phyloP scores from a whole-genome alignment of 1,140 invertebrate species.

The Cheumatopsyche charites region DNA sequence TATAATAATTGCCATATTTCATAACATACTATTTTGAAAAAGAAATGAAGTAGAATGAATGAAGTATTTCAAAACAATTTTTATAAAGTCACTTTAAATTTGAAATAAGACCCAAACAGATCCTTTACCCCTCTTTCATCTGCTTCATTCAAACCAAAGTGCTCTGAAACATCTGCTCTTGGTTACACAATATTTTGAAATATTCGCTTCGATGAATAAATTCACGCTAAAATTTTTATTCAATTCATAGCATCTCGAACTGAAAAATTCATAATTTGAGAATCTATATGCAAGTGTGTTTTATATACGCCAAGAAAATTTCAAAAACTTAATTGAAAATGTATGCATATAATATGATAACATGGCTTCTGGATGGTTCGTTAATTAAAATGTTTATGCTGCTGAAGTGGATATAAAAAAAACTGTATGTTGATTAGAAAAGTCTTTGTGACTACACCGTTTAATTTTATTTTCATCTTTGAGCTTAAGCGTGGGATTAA shows the following conservation, averaged over 20 bases:
- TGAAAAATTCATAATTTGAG: too few species aligned
- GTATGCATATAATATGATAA: too few species aligned
- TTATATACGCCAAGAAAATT: too few species aligned
- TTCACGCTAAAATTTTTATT: too few species aligned
- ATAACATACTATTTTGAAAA: too few species aligned
- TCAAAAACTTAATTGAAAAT: too few species aligned
- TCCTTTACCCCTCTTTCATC: background rate
- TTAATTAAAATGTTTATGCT: conserved; percentile 10
- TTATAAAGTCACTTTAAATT: background rate
- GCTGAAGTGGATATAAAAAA: background rate
- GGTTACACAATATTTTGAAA: background rate
- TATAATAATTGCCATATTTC: too few species aligned
- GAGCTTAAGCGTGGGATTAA: conserved; percentile 17
- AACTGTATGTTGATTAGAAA: conserved; percentile 11
- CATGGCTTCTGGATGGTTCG: background rate
- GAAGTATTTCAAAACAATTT: background rate
- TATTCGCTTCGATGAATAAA: background rate
- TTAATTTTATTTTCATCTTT: conserved; percentile 27
- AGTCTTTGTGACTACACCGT: conserved; percentile 14
- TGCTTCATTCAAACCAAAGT: background rate
- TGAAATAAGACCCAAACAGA: background rate
- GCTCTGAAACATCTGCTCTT: conserved; percentile 1
- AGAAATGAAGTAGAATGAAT: too few species aligned
- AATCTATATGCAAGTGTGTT: too few species aligned
- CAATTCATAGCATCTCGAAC: too few species aligned